Percentiles rank a stretch among this genome's conserved stretches.
These are phyloP conservation scores for Crotalus tigris DNA, from an alignment of 2,113 vertebrate genomes.

Conservation along the genomic window DNA sequence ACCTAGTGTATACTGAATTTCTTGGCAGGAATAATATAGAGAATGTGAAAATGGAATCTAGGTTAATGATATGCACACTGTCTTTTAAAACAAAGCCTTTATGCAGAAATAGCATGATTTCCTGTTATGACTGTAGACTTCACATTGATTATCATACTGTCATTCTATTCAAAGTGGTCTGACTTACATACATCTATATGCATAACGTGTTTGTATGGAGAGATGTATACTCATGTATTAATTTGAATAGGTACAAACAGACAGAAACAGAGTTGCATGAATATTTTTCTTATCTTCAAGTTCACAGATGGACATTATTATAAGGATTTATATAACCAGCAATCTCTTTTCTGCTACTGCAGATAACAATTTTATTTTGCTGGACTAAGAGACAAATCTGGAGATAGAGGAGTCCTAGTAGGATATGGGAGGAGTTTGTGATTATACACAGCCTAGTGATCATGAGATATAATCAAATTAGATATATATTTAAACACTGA, in stretches of 20 bases:
- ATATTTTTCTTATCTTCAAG: conserved; percentile 38
- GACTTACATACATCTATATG: conserved; percentile 4
- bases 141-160: conserved; percentile 32
- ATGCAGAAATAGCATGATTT: conserved; percentile 67
- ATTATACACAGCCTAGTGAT: neutral
- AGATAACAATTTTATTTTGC: neutral
- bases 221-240: conserved; percentile 30
- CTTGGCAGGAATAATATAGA: conserved; percentile 48
- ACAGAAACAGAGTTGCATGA: neutral
- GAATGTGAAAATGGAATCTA: conserved; percentile 65
- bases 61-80: conserved; percentile 72
- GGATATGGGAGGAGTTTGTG: neutral
- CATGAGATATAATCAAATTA: neutral
- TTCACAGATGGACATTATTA: conserved; percentile 30
- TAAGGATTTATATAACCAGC: conserved; percentile 27
- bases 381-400: neutral
- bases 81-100: conserved; percentile 62
- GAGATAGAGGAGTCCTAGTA: neutral
- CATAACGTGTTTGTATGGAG: conserved; percentile 21
- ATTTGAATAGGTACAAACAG: neutral
- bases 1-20: conserved; percentile 51
- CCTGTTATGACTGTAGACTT: conserved; percentile 66
- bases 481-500: neutral
- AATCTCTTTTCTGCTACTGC: neutral
- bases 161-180: conserved; percentile 32